These are phyloP conservation scores for Tupiocoris notatus DNA, from an alignment of 2,888 invertebrate species.

Conservation along the genomic window DNA sequence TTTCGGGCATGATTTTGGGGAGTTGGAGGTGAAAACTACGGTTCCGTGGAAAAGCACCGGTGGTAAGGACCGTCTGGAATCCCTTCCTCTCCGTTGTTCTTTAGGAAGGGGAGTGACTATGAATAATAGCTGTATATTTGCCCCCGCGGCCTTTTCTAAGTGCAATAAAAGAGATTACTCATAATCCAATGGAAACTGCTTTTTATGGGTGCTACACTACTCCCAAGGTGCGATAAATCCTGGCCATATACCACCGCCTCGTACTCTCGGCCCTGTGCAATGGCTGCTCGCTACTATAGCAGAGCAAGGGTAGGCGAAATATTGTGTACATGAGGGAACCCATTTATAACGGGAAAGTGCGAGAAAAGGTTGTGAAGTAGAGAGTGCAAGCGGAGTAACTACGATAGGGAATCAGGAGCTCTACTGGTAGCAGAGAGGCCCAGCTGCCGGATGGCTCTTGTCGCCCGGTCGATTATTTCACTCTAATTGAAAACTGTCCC, in stretches of 20 bases:
- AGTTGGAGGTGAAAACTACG: background rate
- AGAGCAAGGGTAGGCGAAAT: background rate
- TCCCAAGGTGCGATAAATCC: slow-evolving; percentile 24
- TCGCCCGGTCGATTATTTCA: no score
- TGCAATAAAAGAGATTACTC: slow-evolving; percentile 40
- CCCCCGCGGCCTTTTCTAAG: slow-evolving; percentile 28
- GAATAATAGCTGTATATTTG: slow-evolving; percentile 34
- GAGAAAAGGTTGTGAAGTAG: no score
- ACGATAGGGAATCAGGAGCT: no score
- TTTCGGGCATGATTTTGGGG: no score
- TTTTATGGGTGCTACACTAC: slow-evolving; percentile 36
- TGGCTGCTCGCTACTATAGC: background rate
- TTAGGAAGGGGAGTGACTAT: slow-evolving; percentile 15
- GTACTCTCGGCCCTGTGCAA: no score
- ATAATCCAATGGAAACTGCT: slow-evolving; percentile 34
- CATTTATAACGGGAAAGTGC: background rate
- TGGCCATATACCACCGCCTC: slow-evolving; percentile 20
- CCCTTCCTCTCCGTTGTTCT: background rate
- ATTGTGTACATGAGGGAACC: slow-evolving; percentile 27
- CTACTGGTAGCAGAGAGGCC: no score
- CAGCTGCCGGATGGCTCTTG: no score
- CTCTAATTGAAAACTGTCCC: no score
- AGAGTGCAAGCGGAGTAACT: no score
- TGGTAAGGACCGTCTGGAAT: background rate
- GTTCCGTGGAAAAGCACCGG: background rate